Evolutionary conservation across 2,113 vertebrate species (phyloP).

Genomic region (Alaudala cheleensis): DNA sequence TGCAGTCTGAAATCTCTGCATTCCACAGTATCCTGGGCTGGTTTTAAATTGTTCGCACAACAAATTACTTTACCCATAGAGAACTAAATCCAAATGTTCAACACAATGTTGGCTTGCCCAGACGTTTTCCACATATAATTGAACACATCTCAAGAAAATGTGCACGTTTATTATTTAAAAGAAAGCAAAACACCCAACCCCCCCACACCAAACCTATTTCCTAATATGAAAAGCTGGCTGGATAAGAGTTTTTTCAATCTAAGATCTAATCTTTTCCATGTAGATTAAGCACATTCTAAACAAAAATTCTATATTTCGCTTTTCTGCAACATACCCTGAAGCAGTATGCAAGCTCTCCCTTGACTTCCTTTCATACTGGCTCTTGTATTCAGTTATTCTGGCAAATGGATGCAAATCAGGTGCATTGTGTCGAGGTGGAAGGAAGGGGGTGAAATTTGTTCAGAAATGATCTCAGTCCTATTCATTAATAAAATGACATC

Average conservation of each 20-base stretch:
- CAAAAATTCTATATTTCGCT: conserved; percentile 54
- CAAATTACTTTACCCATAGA: conserved; percentile 65
- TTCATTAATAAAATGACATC: conserved; percentile 80
- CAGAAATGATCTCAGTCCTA: conserved; percentile 79
- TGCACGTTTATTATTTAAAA: not conserved
- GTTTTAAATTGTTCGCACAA: conserved; percentile 62
- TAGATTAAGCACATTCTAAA: conserved; percentile 40
- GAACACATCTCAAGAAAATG: conserved; percentile 40
- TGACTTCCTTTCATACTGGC: conserved; percentile 73
- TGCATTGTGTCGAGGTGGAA: conserved; percentile 73
- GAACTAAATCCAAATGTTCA: conserved; percentile 52
- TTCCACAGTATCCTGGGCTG: conserved; percentile 43
- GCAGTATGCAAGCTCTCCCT: conserved; percentile 64
- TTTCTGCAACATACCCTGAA: conserved; percentile 62
- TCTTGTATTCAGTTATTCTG: conserved; percentile 76
- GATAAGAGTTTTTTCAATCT: conserved; percentile 10
- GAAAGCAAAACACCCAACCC: not conserved
- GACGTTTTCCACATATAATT: conserved; percentile 58
- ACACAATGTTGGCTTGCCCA: conserved; percentile 48
- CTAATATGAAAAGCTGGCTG: conserved; percentile 21
- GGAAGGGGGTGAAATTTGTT: conserved; percentile 74
- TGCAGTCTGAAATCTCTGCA: conserved; percentile 65
- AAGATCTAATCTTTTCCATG: conserved; percentile 18
- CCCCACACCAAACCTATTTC: not conserved
- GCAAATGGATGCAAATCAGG: conserved; percentile 80